Evolutionary conservation across 2,888 invertebrate species (phyloP), one percentile per base, ranked within the genome.

Genomic region (Gymnosoma rotundatum): DNA sequence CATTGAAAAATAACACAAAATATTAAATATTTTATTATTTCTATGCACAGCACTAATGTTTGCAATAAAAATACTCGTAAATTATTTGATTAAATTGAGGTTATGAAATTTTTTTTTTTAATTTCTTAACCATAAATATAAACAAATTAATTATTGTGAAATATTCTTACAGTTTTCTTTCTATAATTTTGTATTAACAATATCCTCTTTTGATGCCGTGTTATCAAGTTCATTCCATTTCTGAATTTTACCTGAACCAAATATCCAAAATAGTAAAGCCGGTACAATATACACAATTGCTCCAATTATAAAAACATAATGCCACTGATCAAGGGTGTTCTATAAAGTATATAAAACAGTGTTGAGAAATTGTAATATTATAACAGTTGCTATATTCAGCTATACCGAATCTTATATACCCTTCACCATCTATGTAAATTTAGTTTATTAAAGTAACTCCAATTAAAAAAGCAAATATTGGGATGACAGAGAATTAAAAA

Each of bases 241-340:
- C 89, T 96, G 96, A 18, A 95, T 94, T 74, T 95, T 94, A 0
- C 94, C 95, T 0, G 95, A 95, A 8, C 96, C 96, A 84, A 96
- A 95, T 2, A 95, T 76, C 88, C 94, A 94, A 91, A 95, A 96
- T 79, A 96, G 92, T 4, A 95, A 64, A 0, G 96, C 96, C 0
- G 95, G 94, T 2, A 94, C 93, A 18, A 95, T 94, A 89, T 96
- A 96, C 0, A 95, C 93, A 0, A 93, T 93, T 0, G 95, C 95
- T 0, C 96, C 96, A 42, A 96, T 95, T 88, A 95, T 93, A 89
- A 96, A 96, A 69, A 96, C 94, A 38, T 94, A 93, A 67, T 95
- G 94, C 96, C 96, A 96, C 90, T 96, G 94, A 25, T 94, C 93
- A 73, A 96, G 93, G n/a, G 95, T 95, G 86, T 95, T 96, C 96